Conservation (phyloP, 2,797 vertebrate genomes). For the Benthosema pterotum region DNA sequence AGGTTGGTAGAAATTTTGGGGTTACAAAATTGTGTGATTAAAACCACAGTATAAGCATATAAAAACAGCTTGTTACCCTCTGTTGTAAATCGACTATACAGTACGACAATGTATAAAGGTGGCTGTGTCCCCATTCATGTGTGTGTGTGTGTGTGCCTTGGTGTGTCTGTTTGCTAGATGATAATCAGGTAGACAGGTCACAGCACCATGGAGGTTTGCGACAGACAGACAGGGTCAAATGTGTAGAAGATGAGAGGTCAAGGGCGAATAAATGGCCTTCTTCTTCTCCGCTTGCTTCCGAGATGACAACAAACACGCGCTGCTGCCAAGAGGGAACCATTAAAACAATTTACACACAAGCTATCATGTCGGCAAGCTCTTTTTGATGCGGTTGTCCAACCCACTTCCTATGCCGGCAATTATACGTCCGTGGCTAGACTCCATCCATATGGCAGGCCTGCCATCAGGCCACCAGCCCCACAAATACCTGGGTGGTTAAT, state of each 20-base stretch:
- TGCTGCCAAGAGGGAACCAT: constrained; percentile 91
- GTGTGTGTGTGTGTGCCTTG: no score
- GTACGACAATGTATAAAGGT: no score
- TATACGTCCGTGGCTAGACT: constrained; percentile 84
- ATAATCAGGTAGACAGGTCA: constrained; percentile 74
- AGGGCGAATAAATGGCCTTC: constrained; percentile 70
- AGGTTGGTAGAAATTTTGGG: no score
- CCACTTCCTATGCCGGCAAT: constrained; percentile 88
- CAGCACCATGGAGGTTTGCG: constrained; percentile 46
- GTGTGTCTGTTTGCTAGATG: constrained; percentile 2
- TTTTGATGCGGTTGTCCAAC: constrained; percentile 85
- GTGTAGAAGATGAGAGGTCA: constrained; percentile 75
- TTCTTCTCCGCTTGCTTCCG: constrained; percentile 65
- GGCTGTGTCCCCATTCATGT: no score
- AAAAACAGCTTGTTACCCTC: no score
- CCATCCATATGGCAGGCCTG: constrained; percentile 95
- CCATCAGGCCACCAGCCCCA: constrained; percentile 87
- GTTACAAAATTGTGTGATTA: no score
- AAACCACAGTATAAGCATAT: no score
- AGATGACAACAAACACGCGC: constrained; percentile 90
- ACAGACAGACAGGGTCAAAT: constrained; percentile 64
- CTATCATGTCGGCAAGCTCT: constrained; percentile 88
- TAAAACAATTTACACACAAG: constrained; percentile 96
- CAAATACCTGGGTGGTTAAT: constrained; percentile 99
- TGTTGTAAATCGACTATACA: no score